Conservation (phyloP, 2,888 invertebrate species). For the Cyrtodaria siliqua region DNA sequence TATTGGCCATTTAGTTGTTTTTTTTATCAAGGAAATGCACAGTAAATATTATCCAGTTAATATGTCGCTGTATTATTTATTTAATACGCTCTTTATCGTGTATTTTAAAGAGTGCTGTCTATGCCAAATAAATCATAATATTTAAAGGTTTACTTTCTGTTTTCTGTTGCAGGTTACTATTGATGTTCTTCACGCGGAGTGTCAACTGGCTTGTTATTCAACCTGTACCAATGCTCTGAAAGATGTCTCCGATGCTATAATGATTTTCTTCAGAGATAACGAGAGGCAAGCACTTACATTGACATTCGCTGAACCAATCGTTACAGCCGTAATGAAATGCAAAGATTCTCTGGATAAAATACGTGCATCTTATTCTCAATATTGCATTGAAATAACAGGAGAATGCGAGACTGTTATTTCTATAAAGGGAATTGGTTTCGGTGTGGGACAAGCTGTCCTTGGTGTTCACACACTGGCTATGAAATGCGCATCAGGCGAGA, state of each 20-base stretch:
- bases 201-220: slow-evolving; percentile 19
- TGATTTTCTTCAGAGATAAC: slow-evolving; percentile 49
- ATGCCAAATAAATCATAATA: background rate
- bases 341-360: slow-evolving; percentile 13
- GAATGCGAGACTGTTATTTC: background rate
- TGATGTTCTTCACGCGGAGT: slow-evolving; percentile 17
- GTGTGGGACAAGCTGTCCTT: slow-evolving; percentile 26
- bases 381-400: slow-evolving; percentile 19
- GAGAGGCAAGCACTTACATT: slow-evolving; percentile 25
- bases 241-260: slow-evolving; percentile 27
- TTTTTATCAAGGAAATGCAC: too few relatives aligned
- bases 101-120: background rate
- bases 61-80: too few relatives aligned
- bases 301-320: slow-evolving; percentile 15
- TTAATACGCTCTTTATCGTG: background rate
- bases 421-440: slow-evolving; percentile 44
- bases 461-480: slow-evolving; percentile 20
- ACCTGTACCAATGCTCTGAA: slow-evolving; percentile 10
- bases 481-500: slow-evolving; percentile 9
- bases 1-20: too few relatives aligned
- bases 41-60: too few relatives aligned
- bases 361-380: slow-evolving; percentile 28
- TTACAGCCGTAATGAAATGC: slow-evolving; percentile 10
- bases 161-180: slow-evolving; percentile 17
- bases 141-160: background rate